Evolutionary conservation across 2,888 invertebrate genomes (phyloP).

Genomic region (Syrista parreyssii): DNA sequence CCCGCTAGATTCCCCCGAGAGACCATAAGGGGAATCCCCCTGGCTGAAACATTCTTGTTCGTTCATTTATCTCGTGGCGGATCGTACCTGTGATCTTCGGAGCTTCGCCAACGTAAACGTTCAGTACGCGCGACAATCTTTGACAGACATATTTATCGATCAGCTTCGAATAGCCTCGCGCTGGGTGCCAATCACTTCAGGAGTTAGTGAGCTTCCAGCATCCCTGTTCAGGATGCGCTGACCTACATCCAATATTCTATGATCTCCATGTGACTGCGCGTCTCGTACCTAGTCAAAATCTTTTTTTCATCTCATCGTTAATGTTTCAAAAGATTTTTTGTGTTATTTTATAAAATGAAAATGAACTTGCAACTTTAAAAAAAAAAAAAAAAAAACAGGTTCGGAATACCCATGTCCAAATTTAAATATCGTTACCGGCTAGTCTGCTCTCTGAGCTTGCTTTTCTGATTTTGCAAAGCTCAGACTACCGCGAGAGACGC

Average conservation of each 20-base stretch:
- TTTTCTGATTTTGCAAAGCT: background rate
- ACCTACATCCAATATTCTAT: slow-evolving; percentile 12
- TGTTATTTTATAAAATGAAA: too few relatives aligned
- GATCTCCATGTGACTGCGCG: background rate
- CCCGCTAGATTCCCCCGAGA: background rate
- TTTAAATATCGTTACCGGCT: background rate
- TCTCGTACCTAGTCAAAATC: too few relatives aligned
- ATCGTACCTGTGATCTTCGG: background rate
- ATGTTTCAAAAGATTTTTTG: too few relatives aligned
- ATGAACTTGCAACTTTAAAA: too few relatives aligned
- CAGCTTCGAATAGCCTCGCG: slow-evolving; percentile 10
- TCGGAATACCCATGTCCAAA: background rate
- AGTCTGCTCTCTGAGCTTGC: background rate
- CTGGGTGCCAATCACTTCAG: slow-evolving; percentile 27
- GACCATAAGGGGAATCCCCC: background rate
- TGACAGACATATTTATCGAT: slow-evolving; percentile 19
- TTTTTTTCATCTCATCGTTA: too few relatives aligned
- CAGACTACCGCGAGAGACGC: too few relatives aligned
- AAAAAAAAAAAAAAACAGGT: background rate
- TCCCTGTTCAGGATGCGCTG: slow-evolving; percentile 4
- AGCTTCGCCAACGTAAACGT: background rate
- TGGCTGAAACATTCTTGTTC: background rate
- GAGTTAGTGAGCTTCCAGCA: slow-evolving; percentile 12
- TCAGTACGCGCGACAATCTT: slow-evolving; percentile 1
- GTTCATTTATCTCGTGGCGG: background rate